Percentiles rank a stretch among this genome's conserved stretches.
These are phyloP conservation scores for Microtus richardsoni DNA, from an alignment of 2,113 vertebrate genomes.

Conservation along the genomic window DNA sequence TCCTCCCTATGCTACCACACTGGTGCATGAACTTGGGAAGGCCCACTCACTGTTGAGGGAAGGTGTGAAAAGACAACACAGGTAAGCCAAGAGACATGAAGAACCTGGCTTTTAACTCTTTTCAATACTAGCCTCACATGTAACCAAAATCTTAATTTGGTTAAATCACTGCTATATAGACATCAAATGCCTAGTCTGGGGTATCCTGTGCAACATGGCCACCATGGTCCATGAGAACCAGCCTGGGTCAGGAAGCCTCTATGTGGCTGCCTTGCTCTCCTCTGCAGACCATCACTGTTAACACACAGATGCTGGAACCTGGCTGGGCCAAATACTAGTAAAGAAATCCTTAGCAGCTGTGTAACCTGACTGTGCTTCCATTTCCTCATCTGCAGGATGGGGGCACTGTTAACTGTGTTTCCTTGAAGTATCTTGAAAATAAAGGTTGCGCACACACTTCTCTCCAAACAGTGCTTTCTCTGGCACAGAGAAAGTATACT, in stretches of 20 bases:
- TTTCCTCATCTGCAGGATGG: neutral
- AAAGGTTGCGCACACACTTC: rapidly evolving
- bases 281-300: neutral
- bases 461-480: neutral
- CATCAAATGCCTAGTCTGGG: neutral
- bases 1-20: neutral
- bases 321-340: neutral
- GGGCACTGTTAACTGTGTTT: neutral
- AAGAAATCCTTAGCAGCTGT: neutral
- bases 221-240: rapidly evolving
- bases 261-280: neutral
- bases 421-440: rapidly evolving
- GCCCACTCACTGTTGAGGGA: rapidly evolving
- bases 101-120: neutral
- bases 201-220: neutral
- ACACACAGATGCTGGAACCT: neutral
- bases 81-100: rapidly evolving
- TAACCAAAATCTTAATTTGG: neutral
- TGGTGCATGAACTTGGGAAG: neutral
- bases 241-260: neutral
- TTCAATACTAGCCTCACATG: neutral
- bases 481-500: neutral
- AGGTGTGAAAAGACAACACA: neutral
- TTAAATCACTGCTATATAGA: no score
- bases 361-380: neutral